These are phyloP conservation scores for Leptopilina boulardi DNA, from an alignment of 1,140 invertebrate genomes.

Conservation along the genomic window DNA sequence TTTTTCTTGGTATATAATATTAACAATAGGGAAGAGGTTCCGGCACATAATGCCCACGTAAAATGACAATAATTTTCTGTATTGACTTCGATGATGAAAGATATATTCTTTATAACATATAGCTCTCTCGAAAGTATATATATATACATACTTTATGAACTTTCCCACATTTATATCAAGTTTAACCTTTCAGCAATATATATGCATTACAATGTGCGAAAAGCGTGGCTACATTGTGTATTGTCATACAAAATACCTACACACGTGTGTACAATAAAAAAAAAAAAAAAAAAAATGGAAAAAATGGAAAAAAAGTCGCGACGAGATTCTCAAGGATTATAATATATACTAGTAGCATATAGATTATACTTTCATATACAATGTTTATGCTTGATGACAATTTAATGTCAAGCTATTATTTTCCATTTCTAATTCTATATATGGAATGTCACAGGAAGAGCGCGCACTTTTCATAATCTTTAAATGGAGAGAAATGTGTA, in stretches of 20 bases:
- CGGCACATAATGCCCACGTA: conserved; percentile 16
- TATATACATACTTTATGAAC: background rate
- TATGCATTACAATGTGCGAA: background rate
- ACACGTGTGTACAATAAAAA: background rate
- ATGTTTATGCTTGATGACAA: conserved; percentile 13
- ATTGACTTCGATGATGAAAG: conserved; percentile 38
- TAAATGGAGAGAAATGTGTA: conserved; percentile 6
- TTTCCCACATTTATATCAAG: conserved; percentile 36
- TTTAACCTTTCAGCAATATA: conserved; percentile 37
- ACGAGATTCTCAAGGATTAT: conserved; percentile 6
- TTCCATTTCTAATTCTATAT: background rate
- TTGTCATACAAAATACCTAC: background rate
- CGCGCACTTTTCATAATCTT: conserved; percentile 17
- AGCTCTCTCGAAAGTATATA: conserved; percentile 25
- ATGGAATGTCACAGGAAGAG: background rate
- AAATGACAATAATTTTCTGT: conserved; percentile 45
- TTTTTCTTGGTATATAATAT: background rate
- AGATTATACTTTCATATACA: conserved; percentile 32
- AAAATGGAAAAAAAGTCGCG: background rate
- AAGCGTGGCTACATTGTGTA: conserved; percentile 5
- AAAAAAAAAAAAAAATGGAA: background rate
- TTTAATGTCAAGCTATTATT: conserved; percentile 9
- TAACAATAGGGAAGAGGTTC: background rate
- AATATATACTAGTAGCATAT: background rate
- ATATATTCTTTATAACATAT: conserved; percentile 10